These are phyloP conservation scores for Dryococelus australis DNA, from an alignment of 2,888 invertebrate genomes.

Conservation along the genomic window DNA sequence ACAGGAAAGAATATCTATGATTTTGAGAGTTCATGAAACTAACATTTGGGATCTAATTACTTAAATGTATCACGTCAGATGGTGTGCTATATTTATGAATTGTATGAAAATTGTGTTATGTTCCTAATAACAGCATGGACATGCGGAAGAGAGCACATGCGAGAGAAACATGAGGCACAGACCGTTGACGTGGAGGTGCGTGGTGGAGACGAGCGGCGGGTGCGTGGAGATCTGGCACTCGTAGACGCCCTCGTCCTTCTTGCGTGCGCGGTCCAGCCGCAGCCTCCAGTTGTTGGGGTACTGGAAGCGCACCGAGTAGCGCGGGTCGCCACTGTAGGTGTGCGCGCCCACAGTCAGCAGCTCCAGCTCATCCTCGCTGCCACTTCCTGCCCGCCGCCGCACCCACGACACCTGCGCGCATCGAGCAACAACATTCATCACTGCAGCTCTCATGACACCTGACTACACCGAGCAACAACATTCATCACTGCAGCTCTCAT, in stretches of 20 bases:
- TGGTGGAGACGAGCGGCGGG: constrained; percentile 63
- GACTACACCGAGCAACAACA: no score
- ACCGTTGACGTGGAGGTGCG: constrained; percentile 63
- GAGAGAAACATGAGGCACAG: constrained; percentile 43
- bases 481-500: no score
- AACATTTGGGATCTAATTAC: no score
- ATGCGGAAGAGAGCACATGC: no score
- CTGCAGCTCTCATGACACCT: no score
- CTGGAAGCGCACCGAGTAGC: constrained; percentile 61
- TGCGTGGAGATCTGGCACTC: constrained; percentile 65
- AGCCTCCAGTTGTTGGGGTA: constrained; percentile 67
- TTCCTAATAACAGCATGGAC: no score
- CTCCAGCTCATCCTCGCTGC: constrained; percentile 66
- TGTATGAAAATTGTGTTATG: no score
- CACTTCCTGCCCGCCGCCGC: constrained; percentile 63
- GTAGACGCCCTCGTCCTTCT: constrained; percentile 63
- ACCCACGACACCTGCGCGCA: constrained; percentile 73
- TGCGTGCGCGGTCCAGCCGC: constrained; percentile 61
- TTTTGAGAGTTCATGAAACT: no score
- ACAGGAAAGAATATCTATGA: no score
- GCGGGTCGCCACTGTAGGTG: constrained; percentile 66
- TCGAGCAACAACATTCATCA: background rate
- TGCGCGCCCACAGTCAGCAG: constrained; percentile 71
- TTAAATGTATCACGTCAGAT: no score
- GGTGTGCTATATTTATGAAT: no score